Evolutionary conservation across 2,888 invertebrate genomes (phyloP), one percentile per base, ranked within the genome.

Genomic region (Leptinotarsa peninsularis): DNA sequence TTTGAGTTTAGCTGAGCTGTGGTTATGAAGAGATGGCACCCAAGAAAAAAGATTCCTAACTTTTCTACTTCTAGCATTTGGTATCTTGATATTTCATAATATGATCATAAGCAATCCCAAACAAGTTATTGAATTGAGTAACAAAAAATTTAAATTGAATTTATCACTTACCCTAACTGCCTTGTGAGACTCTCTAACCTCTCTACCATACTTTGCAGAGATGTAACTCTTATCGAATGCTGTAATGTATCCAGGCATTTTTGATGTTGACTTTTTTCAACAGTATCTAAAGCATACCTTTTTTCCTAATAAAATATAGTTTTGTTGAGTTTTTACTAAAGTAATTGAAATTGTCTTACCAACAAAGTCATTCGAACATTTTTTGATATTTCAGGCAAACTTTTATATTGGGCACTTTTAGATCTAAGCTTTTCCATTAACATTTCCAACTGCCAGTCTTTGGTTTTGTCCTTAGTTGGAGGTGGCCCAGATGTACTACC

Each of bases 171-270:
- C 91, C 96, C 96, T 78, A 97, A 90, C 87, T 98, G 97, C 73
- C 98, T 91, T 1, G 97, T 95, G 68, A 98, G 92, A 88, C 96
- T 95, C 87, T 98, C 97, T 76, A 98, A 90, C 78, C 98, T 91
- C 87, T 98, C 98, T 52, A 98, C 94, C 89, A 98, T 94, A 66
- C 96, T 96, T 86, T 97, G 96, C 68, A 97, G 90, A 0, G 96
- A 96, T 76, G 94, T 95, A 2, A 98, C 96, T 91, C 96, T 97
- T 81, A 98, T 97, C 77, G 96, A 96, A 88, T 97, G 95, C 85
- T 98, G 98, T 82, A 98, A 90, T 75, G 95, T 95, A 86, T 98
- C 98, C 79, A 98, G 89, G 87, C 96, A 97, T 89, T 95, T 95
- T 87, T 97, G 97, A 76, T 98, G 90, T 83, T 95, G 95, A 84